Evolutionary conservation across 2,888 invertebrate species (phyloP).

Genomic region (Steinernema carpocapsae): DNA sequence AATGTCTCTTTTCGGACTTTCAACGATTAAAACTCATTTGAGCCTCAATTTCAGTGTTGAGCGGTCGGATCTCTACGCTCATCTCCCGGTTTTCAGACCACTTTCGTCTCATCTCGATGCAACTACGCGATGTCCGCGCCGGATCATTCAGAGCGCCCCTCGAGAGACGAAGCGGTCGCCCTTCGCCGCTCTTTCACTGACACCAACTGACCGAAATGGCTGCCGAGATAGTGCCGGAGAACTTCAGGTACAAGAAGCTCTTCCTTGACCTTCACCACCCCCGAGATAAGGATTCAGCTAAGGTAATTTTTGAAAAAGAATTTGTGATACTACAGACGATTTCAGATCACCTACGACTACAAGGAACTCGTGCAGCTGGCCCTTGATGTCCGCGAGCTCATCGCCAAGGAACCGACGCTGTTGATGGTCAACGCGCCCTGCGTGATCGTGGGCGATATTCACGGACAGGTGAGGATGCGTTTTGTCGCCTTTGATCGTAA

Average conservation of each 20-base stretch:
- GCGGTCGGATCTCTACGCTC: too few species aligned
- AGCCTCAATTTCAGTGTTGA: too few species aligned
- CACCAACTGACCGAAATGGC: too few species aligned
- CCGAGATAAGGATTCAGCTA: background rate
- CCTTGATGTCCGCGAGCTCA: slow-evolving; percentile 24
- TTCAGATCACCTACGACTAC: slow-evolving; percentile 23
- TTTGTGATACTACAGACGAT: background rate
- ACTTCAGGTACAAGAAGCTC: slow-evolving; percentile 32
- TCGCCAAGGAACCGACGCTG: slow-evolving; percentile 41
- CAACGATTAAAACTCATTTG: too few species aligned
- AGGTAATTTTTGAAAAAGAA: background rate
- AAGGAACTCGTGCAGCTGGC: slow-evolving; percentile 26
- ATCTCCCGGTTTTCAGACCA: too few species aligned
- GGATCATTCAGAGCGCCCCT: too few species aligned
- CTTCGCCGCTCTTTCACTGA: too few species aligned
- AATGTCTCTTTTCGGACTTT: too few species aligned
- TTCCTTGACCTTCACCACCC: background rate
- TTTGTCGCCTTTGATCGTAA: background rate
- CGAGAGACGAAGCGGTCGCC: too few species aligned
- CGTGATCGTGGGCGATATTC: slow-evolving; percentile 47
- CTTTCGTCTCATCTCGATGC: too few species aligned
- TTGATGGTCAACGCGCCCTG: slow-evolving; percentile 41
- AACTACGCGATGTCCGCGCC: too few species aligned
- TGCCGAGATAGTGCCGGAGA: background rate
- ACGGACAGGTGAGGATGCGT: slow-evolving; percentile 43